Evolutionary conservation across 2,797 vertebrate genomes (phyloP), one percentile per base, ranked within the genome.

Genomic region (Melopsittacus undulatus): DNA sequence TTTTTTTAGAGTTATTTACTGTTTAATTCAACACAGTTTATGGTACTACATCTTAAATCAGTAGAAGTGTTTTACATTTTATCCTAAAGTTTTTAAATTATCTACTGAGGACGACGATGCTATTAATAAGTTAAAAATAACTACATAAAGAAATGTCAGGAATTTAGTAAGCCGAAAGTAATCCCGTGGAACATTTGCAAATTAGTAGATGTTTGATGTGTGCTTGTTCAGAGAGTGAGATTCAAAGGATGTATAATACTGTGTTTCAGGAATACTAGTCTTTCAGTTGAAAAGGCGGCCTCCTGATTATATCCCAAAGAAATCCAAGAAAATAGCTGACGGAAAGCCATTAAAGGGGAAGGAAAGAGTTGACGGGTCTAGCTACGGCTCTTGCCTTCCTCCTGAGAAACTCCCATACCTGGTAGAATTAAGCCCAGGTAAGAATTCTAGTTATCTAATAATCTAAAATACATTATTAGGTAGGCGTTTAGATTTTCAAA

Each of bases 391-490:
- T 36, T 98, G 97, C 1, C 97, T 99, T 78, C 98, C 99, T 21
- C 98, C 99, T 0, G 99, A 99, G 96, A 99, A 99, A 79, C 98
- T 99, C 96, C 99, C 99, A 69, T 99, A 99, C 94, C 97, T 99
- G 84, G 99, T 99, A 91, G 99, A 99, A 97, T 97, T 99, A 95
- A 99, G 99, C 96, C 99, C 99, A 98, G 99, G 99, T 99, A 98
- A 97, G 95, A 92, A 66, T 70, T 89, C 26, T 49, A 21, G 2
- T 57, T 79, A 19, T 57, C 45, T 63, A 43, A 17, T 67, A 54
- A 51, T 38, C 14, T 67, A 63, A 89, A 52, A 36, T 52, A 9
- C 14, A 11, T 66, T 59, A 34, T 45, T 87, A 13, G 7, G 0
- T n/a, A 32, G 12, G 52, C 6, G 48, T 76, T 51, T 67, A 30